A percentile compares a stretch with the other conserved stretches of the same genome.
Conservation (phyloP, 53 echinoderm and acorn worm genomes). For the Henricia sp. region DNA sequence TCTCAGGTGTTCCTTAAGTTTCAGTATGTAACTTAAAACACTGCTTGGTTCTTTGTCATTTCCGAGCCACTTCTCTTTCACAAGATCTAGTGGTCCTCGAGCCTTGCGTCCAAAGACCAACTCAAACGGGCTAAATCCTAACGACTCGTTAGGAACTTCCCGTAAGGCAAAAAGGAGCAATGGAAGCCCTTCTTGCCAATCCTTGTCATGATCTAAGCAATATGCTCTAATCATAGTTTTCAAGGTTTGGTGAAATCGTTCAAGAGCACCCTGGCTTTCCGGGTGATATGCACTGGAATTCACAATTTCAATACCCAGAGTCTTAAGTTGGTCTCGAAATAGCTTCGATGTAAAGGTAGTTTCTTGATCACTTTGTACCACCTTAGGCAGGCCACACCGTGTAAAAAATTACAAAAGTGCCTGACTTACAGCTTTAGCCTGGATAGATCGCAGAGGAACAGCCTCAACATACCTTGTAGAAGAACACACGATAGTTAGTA, state of each 20-base stretch:
- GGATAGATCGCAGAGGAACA: conserved; percentile 68
- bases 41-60: conserved; percentile 18
- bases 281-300: conserved; percentile 63
- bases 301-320: conserved; percentile 2
- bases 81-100: conserved; percentile 15
- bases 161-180: conserved; percentile 71
- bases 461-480: conserved; percentile 78
- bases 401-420: conserved; percentile 68
- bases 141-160: conserved; percentile 65
- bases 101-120: conserved; percentile 42
- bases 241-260: conserved; percentile 65
- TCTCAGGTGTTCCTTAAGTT: conserved; percentile 33
- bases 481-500: conserved; percentile 75
- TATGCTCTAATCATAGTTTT: conserved; percentile 46
- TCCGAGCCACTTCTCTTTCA: conserved; percentile 48
- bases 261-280: conserved; percentile 58
- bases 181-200: conserved; percentile 77
- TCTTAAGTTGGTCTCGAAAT: conserved; percentile 46
- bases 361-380: conserved; percentile 77
- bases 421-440: conserved; percentile 60
- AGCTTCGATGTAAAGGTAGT: conserved; percentile 53
- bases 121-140: conserved; percentile 61
- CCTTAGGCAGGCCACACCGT: conserved; percentile 62
- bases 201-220: conserved; percentile 26
- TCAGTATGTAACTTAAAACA: conserved; percentile 53